Conservation (phyloP, 2,797 vertebrate genomes). For the Macropodus opercularis region DNA sequence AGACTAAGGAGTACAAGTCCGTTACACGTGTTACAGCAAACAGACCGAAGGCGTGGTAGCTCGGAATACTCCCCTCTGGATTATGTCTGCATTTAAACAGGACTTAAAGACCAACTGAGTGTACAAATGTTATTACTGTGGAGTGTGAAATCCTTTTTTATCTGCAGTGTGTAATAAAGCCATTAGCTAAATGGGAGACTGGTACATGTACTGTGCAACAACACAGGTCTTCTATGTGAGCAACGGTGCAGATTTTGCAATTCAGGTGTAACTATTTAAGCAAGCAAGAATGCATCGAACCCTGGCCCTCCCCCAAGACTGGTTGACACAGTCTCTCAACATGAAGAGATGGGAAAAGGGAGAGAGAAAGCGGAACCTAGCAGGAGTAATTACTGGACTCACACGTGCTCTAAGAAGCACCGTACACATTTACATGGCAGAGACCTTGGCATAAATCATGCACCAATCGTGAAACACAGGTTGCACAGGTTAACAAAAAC, state of each 20-base stretch:
- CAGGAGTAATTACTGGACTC: too few relatives aligned
- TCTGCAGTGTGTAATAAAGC: neutral
- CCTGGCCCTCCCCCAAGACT: too few relatives aligned
- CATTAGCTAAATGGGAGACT: neutral
- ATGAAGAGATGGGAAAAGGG: too few relatives aligned
- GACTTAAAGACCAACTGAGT: neutral
- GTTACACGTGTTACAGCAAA: constrained; percentile 26
- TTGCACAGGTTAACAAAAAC: constrained; percentile 3
- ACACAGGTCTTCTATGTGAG: too few relatives aligned
- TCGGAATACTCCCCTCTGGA: neutral
- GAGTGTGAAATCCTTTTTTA: neutral
- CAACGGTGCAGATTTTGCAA: too few relatives aligned
- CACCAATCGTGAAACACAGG: neutral
- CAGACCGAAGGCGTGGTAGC: constrained; percentile 18
- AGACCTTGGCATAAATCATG: neutral
- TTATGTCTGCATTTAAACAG: neutral
- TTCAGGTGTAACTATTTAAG: too few relatives aligned
- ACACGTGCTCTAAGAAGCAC: too few relatives aligned
- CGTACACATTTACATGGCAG: too few relatives aligned
- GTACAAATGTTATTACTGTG: neutral
- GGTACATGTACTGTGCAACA: too few relatives aligned
- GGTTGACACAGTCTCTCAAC: too few relatives aligned
- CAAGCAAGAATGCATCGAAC: neutral
- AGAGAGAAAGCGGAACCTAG: too few relatives aligned
- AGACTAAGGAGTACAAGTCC: constrained; percentile 18